Evolutionary conservation across 2,797 vertebrate species (phyloP).

Genomic region (Scomberomorus guttatus): DNA sequence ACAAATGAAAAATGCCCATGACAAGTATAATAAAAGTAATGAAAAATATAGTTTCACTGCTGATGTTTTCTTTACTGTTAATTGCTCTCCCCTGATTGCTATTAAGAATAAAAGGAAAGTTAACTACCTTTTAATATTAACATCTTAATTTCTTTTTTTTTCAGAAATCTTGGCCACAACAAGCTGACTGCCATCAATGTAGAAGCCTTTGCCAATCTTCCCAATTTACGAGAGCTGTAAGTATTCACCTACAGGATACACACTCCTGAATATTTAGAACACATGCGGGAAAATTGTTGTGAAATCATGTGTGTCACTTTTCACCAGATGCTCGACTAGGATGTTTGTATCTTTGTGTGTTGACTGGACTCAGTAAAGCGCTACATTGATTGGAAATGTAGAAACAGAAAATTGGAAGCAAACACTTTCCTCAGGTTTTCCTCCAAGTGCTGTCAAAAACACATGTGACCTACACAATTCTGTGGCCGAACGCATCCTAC

Average conservation of each 20-base stretch:
- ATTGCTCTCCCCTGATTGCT: background rate
- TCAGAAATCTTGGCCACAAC: constrained; percentile 97
- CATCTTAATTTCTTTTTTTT: constrained; percentile 41
- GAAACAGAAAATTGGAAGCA: too few relatives aligned
- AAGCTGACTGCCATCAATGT: constrained; percentile 89
- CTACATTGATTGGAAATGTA: background rate
- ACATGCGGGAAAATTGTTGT: background rate
- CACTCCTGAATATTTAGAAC: background rate
- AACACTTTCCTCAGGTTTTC: background rate
- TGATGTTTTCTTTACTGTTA: background rate
- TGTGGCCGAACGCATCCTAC: too few relatives aligned
- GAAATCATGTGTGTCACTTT: background rate
- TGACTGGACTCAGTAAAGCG: background rate
- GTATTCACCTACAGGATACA: constrained; percentile 71
- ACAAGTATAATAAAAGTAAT: constrained; percentile 4
- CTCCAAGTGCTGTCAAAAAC: too few relatives aligned
- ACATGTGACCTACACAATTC: too few relatives aligned
- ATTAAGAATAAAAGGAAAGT: background rate
- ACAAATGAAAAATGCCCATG: constrained; percentile 21
- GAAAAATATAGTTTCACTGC: background rate
- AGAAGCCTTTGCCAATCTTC: constrained; percentile 89
- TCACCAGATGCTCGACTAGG: background rate
- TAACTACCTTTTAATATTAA: background rate
- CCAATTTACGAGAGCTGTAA: constrained; percentile 94
- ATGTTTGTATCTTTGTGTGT: background rate